phyloP scores from a whole-genome alignment of 2,113 vertebrate species.

The Ginglymostoma cirratum region DNA sequence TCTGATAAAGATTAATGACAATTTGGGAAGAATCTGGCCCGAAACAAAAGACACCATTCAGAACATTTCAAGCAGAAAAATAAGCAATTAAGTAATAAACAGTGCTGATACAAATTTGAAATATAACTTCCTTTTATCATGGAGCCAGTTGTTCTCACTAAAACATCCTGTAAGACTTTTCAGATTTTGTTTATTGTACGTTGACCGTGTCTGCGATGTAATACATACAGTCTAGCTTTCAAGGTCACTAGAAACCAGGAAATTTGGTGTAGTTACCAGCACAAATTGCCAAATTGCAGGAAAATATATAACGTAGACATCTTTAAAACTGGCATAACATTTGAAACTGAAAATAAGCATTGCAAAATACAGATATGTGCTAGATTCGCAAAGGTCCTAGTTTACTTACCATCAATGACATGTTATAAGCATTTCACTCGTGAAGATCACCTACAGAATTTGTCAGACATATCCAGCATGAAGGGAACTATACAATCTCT shows the following conservation, averaged over 20 bases:
- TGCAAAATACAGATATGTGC: not conserved
- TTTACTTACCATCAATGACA: not conserved
- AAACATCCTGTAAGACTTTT: not conserved
- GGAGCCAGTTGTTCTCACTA: not conserved
- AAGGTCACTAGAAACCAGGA: not conserved
- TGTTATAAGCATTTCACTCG: not conserved
- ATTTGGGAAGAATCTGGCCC: not conserved
- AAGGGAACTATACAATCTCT: not conserved
- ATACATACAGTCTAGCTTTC: not conserved
- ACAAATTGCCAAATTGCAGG: not conserved
- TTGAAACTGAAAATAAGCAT: not conserved
- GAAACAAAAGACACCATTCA: slow-evolving; percentile 32
- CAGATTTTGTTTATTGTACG: slow-evolving; percentile 23
- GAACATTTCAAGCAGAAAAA: slow-evolving; percentile 25
- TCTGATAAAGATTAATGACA: slow-evolving; percentile 32
- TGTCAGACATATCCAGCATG: not conserved
- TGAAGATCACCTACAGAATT: not conserved
- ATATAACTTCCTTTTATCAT: not conserved
- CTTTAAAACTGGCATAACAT: not conserved
- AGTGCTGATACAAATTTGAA: not conserved
- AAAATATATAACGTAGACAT: not conserved
- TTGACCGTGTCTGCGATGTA: not conserved
- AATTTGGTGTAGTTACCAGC: not conserved
- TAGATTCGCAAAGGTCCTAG: not conserved
- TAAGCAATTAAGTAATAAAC: slow-evolving; percentile 22